These are phyloP conservation scores for Epizoanthus fatuus DNA, from an alignment of 92 coral and sea anemone species.

Conservation along the genomic window DNA sequence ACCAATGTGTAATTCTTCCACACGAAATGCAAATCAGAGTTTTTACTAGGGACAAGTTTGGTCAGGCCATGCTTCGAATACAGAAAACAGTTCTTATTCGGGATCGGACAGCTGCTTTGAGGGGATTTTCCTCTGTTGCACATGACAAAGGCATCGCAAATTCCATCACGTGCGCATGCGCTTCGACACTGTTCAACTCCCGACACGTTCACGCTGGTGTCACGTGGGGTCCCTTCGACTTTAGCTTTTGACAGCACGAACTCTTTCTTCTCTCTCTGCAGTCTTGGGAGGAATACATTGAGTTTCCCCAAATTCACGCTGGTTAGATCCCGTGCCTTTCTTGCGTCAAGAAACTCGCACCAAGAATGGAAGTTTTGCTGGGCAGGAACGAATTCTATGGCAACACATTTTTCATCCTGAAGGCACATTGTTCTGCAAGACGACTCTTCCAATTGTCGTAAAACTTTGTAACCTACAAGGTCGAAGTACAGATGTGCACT, in stretches of 20 bases:
- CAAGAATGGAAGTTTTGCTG: no score
- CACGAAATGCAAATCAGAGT: slow-evolving; percentile 44
- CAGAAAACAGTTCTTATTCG: slow-evolving; percentile 45
- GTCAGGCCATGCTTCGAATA: slow-evolving; percentile 48
- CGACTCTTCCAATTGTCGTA: slow-evolving; percentile 42
- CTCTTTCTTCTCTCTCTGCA: slow-evolving; percentile 47
- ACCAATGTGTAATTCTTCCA: slow-evolving; percentile 40
- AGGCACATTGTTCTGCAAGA: slow-evolving; percentile 49
- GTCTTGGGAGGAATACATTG: slow-evolving; percentile 46
- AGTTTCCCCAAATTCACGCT: neutral
- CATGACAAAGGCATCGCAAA: slow-evolving; percentile 56
- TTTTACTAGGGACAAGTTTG: slow-evolving; percentile 2
- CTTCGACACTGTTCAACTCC: neutral
- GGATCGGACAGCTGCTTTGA: slow-evolving; percentile 43
- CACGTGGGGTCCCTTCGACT: slow-evolving; percentile 29
- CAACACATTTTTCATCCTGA: slow-evolving; percentile 45
- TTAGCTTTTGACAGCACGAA: slow-evolving; percentile 16
- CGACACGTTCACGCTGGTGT: neutral
- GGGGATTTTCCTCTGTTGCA: slow-evolving; percentile 18
- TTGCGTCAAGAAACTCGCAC: slow-evolving; percentile 31
- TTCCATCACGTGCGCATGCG: slow-evolving; percentile 35
- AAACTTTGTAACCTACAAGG: slow-evolving; percentile 39
- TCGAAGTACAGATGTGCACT: neutral
- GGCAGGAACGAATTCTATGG: slow-evolving; percentile 22
- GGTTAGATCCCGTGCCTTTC: neutral